Evolutionary conservation across 2,888 invertebrate genomes (phyloP), one percentile per base, ranked within the genome.

Genomic region (Scaptomyza reducta): DNA sequence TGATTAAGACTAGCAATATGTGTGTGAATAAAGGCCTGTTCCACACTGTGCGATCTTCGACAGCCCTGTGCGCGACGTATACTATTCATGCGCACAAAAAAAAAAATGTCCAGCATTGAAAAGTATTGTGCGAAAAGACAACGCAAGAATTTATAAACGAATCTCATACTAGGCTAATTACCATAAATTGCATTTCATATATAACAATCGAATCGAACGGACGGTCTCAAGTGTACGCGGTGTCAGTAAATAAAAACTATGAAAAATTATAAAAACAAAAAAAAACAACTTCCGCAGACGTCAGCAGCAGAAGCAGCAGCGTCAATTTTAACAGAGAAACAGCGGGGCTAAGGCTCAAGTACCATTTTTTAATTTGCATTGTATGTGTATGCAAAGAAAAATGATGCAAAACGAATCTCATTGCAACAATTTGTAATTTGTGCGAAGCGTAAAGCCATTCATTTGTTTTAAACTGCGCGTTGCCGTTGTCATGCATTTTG

Each of bases 401-500:
- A 69, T 38, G 11, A 75, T 70, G 65, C 57, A 70, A 70, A 60
- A 40, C 41, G 53, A 74, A 72, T 72, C 68, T 72, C 61, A 72
- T 62, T 77, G 46, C n/a, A 71, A 54, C 25, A 59, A 71, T 56
- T 66, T 76, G 47, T 72, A 61, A 62, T 62, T 72, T 59, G 61
- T 61, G 74, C 40, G 33, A 41, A 33, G 56, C 33, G 27, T 22
- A 6, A 22, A 53, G 41, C 16, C 25, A 31, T 22, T 54, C 22
- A 50, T 56, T 62, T 60, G 59, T 49, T 73, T 66, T 66, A 60
- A 16, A 33, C 18, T 74, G 62, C 49, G 44, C 59, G 74, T 54
- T 72, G 68, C 67, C 72, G 71, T 81, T 88, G 88, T 82, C 88
- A 88, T 88, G 88, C 75, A 82, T 88, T 80, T 76, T 79, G 80